phyloP scores from a whole-genome alignment of 2,888 invertebrate genomes.

The Tetrapedia diversipes region DNA sequence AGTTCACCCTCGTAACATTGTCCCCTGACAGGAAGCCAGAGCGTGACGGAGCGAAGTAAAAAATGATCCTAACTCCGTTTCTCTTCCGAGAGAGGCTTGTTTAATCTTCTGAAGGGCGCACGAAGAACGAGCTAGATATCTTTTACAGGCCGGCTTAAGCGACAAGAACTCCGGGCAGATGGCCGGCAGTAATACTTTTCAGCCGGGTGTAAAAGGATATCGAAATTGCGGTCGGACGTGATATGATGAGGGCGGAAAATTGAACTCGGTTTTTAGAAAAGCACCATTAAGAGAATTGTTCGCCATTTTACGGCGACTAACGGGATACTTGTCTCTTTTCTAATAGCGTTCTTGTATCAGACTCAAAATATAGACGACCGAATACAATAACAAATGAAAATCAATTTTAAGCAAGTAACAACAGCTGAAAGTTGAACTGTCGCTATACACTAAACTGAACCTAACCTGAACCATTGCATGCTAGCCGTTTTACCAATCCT shows the following conservation, averaged over 20 bases:
- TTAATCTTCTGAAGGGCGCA: conserved; percentile 41
- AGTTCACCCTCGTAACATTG: neutral
- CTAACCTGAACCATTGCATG: too few species aligned
- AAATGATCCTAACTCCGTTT: conserved; percentile 26
- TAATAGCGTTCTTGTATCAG: too few species aligned
- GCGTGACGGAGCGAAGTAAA: conserved; percentile 12
- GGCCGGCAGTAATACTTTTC: neutral
- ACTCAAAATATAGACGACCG: too few species aligned
- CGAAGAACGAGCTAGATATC: conserved; percentile 19
- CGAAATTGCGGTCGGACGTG: neutral
- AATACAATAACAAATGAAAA: too few species aligned
- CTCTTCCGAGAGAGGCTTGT: conserved; percentile 9
- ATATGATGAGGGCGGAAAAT: neutral
- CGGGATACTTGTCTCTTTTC: too few species aligned
- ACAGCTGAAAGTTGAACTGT: too few species aligned
- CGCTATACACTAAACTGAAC: too few species aligned
- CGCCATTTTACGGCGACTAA: neutral
- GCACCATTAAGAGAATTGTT: too few species aligned
- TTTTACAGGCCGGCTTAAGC: conserved; percentile 3
- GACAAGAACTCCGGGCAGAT: neutral
- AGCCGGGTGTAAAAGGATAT: neutral
- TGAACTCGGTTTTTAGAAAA: neutral
- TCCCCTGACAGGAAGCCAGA: neutral
- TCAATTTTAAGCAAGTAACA: too few species aligned
- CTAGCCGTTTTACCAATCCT: too few species aligned